A percentile compares a stretch with the other conserved stretches of the same genome.
Conservation (phyloP, 2,113 vertebrate species). For the Dicaeum eximium region DNA sequence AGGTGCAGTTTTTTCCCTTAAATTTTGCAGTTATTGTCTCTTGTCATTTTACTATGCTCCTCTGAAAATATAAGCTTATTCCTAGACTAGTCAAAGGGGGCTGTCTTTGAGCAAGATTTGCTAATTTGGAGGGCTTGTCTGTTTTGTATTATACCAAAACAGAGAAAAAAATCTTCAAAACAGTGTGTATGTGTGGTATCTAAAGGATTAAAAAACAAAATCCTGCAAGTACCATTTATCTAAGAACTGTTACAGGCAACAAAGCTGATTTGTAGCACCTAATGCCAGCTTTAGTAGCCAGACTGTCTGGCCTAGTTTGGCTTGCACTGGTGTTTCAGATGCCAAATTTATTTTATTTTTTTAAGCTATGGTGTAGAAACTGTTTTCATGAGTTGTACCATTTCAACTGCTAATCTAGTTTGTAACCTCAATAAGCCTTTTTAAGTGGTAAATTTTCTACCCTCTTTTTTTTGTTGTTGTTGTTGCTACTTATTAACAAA, state of each 20-base stretch:
- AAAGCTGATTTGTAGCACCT: neutral
- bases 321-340: neutral
- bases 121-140: neutral
- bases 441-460: neutral
- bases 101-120: neutral
- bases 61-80: neutral
- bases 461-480: neutral
- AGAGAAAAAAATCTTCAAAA: neutral
- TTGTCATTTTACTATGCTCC: neutral
- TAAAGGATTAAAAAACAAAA: neutral
- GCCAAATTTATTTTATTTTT: neutral
- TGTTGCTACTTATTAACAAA: neutral
- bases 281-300: neutral
- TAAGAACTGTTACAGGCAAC: neutral
- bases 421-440: neutral
- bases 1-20: neutral
- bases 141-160: neutral
- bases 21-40: neutral
- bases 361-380: neutral
- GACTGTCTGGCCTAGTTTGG: neutral
- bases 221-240: neutral
- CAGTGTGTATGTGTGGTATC: neutral
- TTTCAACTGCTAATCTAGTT: neutral
- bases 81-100: neutral
- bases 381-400: neutral